Conservation (phyloP, 2,888 invertebrate species). For the Melangyna quadrimaculata region DNA sequence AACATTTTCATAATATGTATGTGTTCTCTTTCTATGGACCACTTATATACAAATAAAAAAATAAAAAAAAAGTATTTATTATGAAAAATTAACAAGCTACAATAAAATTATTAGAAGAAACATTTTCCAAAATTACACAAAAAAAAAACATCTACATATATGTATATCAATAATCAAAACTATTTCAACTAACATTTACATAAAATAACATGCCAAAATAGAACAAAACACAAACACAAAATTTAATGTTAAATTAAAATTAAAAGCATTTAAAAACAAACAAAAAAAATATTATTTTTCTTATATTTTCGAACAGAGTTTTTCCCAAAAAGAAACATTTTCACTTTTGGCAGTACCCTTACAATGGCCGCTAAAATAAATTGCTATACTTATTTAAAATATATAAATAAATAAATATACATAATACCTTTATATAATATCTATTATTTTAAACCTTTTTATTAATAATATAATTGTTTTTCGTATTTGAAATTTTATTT, state of each 20-base stretch:
- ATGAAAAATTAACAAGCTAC: slow-evolving; percentile 20
- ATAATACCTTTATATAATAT: not conserved
- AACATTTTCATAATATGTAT: not conserved
- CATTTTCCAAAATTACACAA: slow-evolving; percentile 20
- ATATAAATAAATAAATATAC: slow-evolving; percentile 4
- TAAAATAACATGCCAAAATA: slow-evolving; percentile 16
- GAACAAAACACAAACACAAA: not conserved
- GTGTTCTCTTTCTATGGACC: slow-evolving; percentile 57
- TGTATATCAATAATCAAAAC: not conserved
- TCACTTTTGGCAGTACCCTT: slow-evolving; percentile 66
- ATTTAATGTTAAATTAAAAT: not conserved
- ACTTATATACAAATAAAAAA: slow-evolving; percentile 57
- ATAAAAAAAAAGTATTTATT: slow-evolving; percentile 20
- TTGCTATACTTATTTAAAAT: slow-evolving; percentile 32
- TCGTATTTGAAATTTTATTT: slow-evolving; percentile 9
- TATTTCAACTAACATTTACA: slow-evolving; percentile 8
- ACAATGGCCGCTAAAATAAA: slow-evolving; percentile 65
- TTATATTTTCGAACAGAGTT: slow-evolving; percentile 55
- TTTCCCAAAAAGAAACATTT: slow-evolving; percentile 68
- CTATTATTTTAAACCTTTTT: slow-evolving; percentile 32
- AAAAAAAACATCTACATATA: not conserved
- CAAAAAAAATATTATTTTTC: not conserved
- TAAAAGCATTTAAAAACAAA: slow-evolving; percentile 3
- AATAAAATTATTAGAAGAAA: not conserved
- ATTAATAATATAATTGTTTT: slow-evolving; percentile 16